Evolutionary conservation across 2,888 invertebrate species (phyloP).

Genomic region (Hypomecis atomaria): DNA sequence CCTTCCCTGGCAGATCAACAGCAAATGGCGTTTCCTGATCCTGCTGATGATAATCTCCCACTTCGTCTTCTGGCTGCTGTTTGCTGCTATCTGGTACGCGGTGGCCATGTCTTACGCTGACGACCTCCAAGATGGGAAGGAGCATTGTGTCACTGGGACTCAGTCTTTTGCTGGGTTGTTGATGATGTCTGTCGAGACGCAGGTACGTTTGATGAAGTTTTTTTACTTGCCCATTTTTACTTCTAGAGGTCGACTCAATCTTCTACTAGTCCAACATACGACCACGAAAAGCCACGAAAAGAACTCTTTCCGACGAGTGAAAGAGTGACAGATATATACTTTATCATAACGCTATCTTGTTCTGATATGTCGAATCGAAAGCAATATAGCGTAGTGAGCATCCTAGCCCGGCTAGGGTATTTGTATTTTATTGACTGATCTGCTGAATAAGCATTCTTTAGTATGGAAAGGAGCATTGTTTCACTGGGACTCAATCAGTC

Average conservation of each 20-base stretch:
- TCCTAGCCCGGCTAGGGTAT: too few species aligned
- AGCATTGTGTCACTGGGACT: slow-evolving; percentile 86
- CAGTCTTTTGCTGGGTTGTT: slow-evolving; percentile 87
- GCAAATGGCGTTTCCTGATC: slow-evolving; percentile 89
- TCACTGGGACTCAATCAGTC: background rate
- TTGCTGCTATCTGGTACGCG: slow-evolving; percentile 91
- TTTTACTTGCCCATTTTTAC: too few species aligned
- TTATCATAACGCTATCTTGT: too few species aligned
- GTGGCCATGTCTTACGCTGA: slow-evolving; percentile 89
- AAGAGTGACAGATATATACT: too few species aligned
- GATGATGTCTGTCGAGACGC: slow-evolving; percentile 88
- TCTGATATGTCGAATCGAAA: too few species aligned
- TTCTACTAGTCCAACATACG: too few species aligned
- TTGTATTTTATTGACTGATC: too few species aligned
- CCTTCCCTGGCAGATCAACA: slow-evolving; percentile 81
- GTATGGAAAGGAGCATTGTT: background rate
- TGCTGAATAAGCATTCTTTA: background rate
- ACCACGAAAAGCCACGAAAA: too few species aligned
- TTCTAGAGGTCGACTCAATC: too few species aligned
- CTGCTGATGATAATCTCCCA: slow-evolving; percentile 86
- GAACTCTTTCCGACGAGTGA: too few species aligned
- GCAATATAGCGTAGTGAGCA: too few species aligned
- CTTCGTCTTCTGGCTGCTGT: slow-evolving; percentile 90
- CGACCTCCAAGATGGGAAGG: slow-evolving; percentile 88
- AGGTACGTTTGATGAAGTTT: too few species aligned